Evolutionary conservation across 2,888 invertebrate species (phyloP), one percentile per base, ranked within the genome.

Genomic region (Cryptus armator): DNA sequence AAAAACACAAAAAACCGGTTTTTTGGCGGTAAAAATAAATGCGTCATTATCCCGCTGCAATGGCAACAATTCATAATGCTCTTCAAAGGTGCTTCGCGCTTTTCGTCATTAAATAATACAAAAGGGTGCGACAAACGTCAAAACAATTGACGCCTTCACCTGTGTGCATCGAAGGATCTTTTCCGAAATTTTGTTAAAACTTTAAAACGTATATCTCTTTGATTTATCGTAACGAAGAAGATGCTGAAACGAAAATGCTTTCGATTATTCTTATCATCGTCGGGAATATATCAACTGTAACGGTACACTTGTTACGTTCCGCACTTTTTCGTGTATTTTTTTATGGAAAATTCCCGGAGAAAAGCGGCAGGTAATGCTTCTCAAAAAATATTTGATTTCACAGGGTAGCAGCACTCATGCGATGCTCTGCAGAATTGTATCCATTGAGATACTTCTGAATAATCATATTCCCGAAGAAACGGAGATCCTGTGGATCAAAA

Each of bases 71-170:
- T 59, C 59, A 24, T 59, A 29, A 24, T 59, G 0, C 72, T 64
- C 46, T 80, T 53, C 71, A 72, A 44, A 53, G 29, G 29, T 10
- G 14, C 64, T 16, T n/a, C 66, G 16, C 12, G 10, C 6, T 66
- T 56, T 62, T 62, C 62, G 46, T 72, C 66, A 72, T 72, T 80
- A 53, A 80, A 56, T 62, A 72, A 53, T 44, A 64, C 48, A 44
- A 79, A 66, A 48, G 37, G 43, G 53, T 48, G 70, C 71, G 43
- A 16, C 29, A 44, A 56, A 43, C 14, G 12, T 59, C 2, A 12
- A 14, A 29, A 32, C 24, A n/a, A 29, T 32, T 14, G 24, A 24
- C 10, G 12, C 24, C 62, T 29, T 5, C 24, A 24, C 12, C 14
- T 59, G 24, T 3, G 24, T 29, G 29, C 59, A 9, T 29, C 62